Evolutionary conservation across 2,888 invertebrate species (phyloP).

Genomic region (Heliconius hortense): DNA sequence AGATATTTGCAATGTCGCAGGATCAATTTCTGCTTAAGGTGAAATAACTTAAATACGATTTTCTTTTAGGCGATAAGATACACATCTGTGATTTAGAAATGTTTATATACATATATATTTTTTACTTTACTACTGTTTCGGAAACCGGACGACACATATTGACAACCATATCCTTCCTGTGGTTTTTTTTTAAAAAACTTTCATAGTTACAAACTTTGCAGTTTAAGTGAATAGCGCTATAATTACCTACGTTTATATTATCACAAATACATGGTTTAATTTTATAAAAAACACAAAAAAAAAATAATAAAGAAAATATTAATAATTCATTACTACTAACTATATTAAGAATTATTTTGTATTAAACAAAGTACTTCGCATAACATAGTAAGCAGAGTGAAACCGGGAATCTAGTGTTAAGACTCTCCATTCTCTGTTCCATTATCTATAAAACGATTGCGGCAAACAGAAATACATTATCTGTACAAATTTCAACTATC

Average conservation of each 20-base stretch:
- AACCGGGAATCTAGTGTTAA: not conserved
- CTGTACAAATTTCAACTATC: too few relatives aligned
- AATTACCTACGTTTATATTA: too few relatives aligned
- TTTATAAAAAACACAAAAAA: too few relatives aligned
- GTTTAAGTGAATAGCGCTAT: not conserved
- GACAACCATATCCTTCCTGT: slow-evolving; percentile 4
- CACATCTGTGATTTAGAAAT: not conserved
- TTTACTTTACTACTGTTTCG: not conserved
- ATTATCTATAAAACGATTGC: too few relatives aligned
- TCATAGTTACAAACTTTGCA: not conserved
- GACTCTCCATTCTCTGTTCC: not conserved
- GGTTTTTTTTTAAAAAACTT: not conserved
- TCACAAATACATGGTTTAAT: too few relatives aligned
- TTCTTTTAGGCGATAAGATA: not conserved
- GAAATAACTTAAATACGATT: not conserved
- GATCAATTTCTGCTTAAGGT: not conserved
- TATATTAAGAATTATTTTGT: too few relatives aligned
- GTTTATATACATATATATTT: not conserved
- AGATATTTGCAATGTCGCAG: not conserved
- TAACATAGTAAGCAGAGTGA: not conserved
- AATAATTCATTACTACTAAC: too few relatives aligned
- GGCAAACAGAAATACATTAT: too few relatives aligned
- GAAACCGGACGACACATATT: not conserved
- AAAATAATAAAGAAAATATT: too few relatives aligned
- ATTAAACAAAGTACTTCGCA: not conserved